These are phyloP conservation scores for Cataglyphis albicans DNA, from an alignment of 2,888 invertebrate species.

Conservation along the genomic window DNA sequence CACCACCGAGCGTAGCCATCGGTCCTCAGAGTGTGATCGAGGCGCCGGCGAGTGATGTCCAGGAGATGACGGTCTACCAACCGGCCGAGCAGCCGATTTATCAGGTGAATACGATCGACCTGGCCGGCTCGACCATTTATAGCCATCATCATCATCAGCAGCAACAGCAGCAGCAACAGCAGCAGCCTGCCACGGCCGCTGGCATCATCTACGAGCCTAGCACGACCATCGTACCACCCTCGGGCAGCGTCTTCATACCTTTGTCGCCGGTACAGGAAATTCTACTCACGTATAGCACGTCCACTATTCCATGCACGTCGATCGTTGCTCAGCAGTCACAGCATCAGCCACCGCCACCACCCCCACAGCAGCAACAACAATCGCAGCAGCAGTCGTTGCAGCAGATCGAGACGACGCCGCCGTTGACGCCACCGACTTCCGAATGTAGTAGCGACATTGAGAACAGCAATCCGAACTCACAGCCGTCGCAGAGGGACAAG, in stretches of 20 bases:
- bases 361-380: not conserved
- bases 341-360: slow-evolving; percentile 47
- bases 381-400: slow-evolving; percentile 11
- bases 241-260: slow-evolving; percentile 83
- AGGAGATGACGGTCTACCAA: slow-evolving; percentile 84
- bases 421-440: slow-evolving; percentile 90
- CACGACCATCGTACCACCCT: slow-evolving; percentile 84
- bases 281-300: slow-evolving; percentile 82
- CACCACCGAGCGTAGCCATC: slow-evolving; percentile 90
- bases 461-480: slow-evolving; percentile 87
- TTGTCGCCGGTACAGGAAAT: slow-evolving; percentile 84
- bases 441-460: slow-evolving; percentile 92
- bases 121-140: slow-evolving; percentile 69
- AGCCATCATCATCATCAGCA: slow-evolving; percentile 68
- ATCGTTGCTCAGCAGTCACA: slow-evolving; percentile 74
- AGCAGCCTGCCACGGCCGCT: slow-evolving; percentile 78
- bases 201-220: slow-evolving; percentile 85
- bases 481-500: slow-evolving; percentile 80
- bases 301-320: slow-evolving; percentile 84
- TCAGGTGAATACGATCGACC: slow-evolving; percentile 83
- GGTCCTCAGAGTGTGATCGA: slow-evolving; percentile 88
- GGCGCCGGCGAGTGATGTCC: slow-evolving; percentile 82
- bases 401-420: slow-evolving; percentile 80
- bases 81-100: slow-evolving; percentile 81
- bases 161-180: slow-evolving; percentile 59